These are phyloP conservation scores for Ciona savignyi DNA, from an alignment of 23 tunicate genomes.

Conservation along the genomic window DNA sequence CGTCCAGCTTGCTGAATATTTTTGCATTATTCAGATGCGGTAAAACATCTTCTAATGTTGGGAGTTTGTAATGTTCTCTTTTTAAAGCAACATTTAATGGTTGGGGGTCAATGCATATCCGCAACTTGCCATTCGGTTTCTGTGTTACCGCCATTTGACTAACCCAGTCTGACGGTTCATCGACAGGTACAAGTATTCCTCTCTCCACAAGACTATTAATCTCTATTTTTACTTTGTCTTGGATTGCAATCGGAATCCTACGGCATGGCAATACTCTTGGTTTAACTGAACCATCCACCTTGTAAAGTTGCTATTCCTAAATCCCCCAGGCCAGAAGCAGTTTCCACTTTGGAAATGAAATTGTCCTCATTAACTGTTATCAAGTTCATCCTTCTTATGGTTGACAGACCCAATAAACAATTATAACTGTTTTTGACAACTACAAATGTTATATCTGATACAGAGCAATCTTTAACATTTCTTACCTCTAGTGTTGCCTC, in stretches of 20 bases:
- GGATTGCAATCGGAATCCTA: slow-evolving; percentile 5
- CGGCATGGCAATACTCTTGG: slow-evolving; percentile 17
- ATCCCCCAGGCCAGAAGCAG: too few species aligned
- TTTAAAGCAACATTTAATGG: slow-evolving; percentile 7
- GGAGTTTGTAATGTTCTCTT: slow-evolving; percentile 23
- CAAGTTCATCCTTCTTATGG: too few species aligned
- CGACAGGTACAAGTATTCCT: slow-evolving; percentile 6
- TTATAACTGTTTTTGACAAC: slow-evolving; percentile 26
- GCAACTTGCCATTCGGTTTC: slow-evolving; percentile 10
- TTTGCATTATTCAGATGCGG: slow-evolving; percentile 15
- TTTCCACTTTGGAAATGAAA: too few species aligned
- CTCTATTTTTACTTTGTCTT: slow-evolving; percentile 11
- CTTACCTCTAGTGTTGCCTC: slow-evolving; percentile 1
- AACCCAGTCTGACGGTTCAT: slow-evolving; percentile 24
- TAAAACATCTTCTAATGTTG: slow-evolving; percentile 9
- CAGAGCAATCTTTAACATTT: slow-evolving; percentile 6
- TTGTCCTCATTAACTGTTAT: too few species aligned
- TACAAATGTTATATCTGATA: not conserved
- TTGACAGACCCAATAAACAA: too few species aligned
- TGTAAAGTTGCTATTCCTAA: too few species aligned
- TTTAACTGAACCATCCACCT: too few species aligned
- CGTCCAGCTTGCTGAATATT: slow-evolving; percentile 22
- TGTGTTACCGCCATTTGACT: slow-evolving; percentile 27
- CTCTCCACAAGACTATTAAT: slow-evolving; percentile 1
- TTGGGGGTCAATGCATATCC: slow-evolving; percentile 27